A percentile compares a stretch with the other conserved stretches of the same genome.
phyloP scores from a whole-genome alignment of 2,113 vertebrate genomes.

The Bos indicus region DNA sequence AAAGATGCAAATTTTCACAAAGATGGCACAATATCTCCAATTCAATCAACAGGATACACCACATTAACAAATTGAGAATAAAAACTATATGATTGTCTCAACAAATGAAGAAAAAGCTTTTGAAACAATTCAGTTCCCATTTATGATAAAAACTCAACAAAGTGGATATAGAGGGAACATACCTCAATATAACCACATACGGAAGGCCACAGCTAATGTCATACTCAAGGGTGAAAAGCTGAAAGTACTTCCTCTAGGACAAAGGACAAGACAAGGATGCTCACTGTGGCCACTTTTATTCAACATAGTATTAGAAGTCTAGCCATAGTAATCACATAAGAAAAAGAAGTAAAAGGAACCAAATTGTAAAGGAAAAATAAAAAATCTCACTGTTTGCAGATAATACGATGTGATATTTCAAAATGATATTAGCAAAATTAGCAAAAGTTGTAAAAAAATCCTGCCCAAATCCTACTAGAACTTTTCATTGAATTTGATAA shows the following conservation, averaged over 20 bases:
- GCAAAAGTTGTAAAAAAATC: neutral
- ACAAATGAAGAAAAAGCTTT: neutral
- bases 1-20: neutral
- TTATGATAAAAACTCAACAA: neutral
- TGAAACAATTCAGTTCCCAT: neutral
- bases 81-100: neutral
- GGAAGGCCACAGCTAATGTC: neutral
- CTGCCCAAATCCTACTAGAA: neutral
- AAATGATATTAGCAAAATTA: neutral
- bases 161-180: neutral
- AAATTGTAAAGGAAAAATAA: neutral
- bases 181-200: neutral
- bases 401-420: neutral
- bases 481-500: neutral
- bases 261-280: neutral
- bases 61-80: neutral
- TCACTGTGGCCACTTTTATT: neutral
- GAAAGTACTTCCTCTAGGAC: neutral
- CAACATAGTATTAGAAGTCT: neutral
- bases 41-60: neutral
- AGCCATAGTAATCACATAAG: neutral
- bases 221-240: neutral
- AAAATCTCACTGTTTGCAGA: neutral
- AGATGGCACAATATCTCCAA: neutral
- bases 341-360: neutral